Evolutionary conservation across 2,113 vertebrate genomes (phyloP).

Genomic region (Perccottus glenii): DNA sequence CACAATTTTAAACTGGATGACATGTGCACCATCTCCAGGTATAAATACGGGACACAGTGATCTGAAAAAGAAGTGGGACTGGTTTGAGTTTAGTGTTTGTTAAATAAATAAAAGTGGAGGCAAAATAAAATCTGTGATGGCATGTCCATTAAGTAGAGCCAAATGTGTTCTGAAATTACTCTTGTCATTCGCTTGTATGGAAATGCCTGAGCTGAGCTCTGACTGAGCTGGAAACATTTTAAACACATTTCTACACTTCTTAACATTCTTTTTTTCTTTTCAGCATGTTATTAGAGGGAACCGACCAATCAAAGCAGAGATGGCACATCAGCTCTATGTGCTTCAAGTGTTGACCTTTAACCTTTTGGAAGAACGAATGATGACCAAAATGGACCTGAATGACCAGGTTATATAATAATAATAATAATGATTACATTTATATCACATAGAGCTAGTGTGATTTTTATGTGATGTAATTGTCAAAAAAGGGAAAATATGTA

Average conservation of each 20-base stretch:
- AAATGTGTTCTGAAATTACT: slow-evolving; percentile 48
- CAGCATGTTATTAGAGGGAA: slow-evolving; percentile 97
- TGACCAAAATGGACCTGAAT: slow-evolving; percentile 99
- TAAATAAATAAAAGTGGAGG: slow-evolving; percentile 1
- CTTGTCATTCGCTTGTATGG: slow-evolving; percentile 43
- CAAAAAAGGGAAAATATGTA: no score
- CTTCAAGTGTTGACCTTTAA: slow-evolving; percentile 98
- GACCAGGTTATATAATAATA: slow-evolving; percentile 83
- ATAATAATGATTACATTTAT: no score
- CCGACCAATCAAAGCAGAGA: slow-evolving; percentile 98
- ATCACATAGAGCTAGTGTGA: no score
- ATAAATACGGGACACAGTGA: not conserved
- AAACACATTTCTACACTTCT: not conserved
- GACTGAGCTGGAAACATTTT: slow-evolving; percentile 26
- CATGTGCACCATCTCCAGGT: not conserved
- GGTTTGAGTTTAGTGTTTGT: not conserved
- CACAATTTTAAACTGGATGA: not conserved
- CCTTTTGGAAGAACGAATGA: slow-evolving; percentile 97
- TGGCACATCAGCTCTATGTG: slow-evolving; percentile 98
- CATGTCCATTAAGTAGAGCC: slow-evolving; percentile 40
- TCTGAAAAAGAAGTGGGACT: not conserved
- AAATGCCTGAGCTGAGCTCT: not conserved
- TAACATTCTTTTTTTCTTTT: slow-evolving; percentile 22
- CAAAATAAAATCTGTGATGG: slow-evolving; percentile 43
- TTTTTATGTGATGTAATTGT: no score